Evolutionary conservation across 2,888 invertebrate genomes (phyloP).

Genomic region (Calameuta pallipes): DNA sequence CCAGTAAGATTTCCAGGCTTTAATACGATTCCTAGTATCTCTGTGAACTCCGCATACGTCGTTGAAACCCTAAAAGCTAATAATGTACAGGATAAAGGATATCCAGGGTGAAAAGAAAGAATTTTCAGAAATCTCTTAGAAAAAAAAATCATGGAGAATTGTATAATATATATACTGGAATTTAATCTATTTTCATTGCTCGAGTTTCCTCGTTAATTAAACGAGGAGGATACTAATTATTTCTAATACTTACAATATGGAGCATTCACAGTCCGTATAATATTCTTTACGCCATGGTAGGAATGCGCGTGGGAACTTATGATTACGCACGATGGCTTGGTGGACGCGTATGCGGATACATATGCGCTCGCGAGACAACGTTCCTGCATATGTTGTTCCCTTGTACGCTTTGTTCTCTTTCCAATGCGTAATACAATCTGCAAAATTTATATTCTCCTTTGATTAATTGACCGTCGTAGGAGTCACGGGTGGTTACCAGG

Average conservation of each 20-base stretch:
- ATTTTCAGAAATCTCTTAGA: background rate
- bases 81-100: background rate
- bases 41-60: background rate
- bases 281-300: background rate
- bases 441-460: background rate
- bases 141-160: background rate
- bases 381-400: background rate
- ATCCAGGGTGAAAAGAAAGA: background rate
- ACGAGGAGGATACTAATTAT: background rate
- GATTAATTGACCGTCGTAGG: background rate
- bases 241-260: background rate
- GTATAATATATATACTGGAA: background rate
- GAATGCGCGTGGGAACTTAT: slow-evolving; percentile 24
- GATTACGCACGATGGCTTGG: slow-evolving; percentile 17
- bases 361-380: background rate
- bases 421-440: background rate
- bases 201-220: background rate
- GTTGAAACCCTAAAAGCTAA: background rate
- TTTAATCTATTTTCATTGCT: background rate
- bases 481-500: background rate
- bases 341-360: slow-evolving; percentile 6
- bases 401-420: background rate
- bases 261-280: background rate
- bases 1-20: background rate
- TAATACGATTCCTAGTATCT: background rate